Evolutionary conservation across 2,888 invertebrate genomes (phyloP).

Genomic region (Anthoptus insignis): DNA sequence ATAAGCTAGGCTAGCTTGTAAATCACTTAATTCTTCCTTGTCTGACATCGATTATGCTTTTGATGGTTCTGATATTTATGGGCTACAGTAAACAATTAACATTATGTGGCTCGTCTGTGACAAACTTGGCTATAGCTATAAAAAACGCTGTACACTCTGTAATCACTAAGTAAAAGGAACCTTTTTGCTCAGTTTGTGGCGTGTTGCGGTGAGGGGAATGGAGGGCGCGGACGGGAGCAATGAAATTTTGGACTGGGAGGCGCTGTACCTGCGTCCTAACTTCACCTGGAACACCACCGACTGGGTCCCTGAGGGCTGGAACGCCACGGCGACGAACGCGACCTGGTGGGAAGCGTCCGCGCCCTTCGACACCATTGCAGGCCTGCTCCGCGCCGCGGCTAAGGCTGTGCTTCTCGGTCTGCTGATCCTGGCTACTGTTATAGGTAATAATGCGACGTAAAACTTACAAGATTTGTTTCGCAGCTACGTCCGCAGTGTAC

Average conservation of each 20-base stretch:
- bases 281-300: conserved; percentile 71
- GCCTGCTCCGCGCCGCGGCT: conserved; percentile 88
- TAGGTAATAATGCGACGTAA: conserved; percentile 83
- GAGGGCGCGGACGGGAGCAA: conserved; percentile 80
- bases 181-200: conserved; percentile 59
- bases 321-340: conserved; percentile 68
- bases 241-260: conserved; percentile 78
- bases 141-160: no score
- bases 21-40: no score
- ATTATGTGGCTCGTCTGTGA: no score
- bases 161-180: no score
- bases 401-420: conserved; percentile 87
- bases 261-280: conserved; percentile 73
- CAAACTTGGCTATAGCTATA: no score
- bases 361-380: conserved; percentile 82
- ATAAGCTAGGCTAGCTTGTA: no score
- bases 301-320: conserved; percentile 70
- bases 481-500: no score
- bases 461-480: no score
- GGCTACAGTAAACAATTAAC: no score
- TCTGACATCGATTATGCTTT: no score
- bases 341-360: conserved; percentile 77
- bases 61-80: no score
- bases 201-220: conserved; percentile 80
- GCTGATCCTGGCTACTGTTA: conserved; percentile 88